Percentiles rank a stretch among this genome's conserved stretches.
These are phyloP conservation scores for Copidosoma floridanum DNA, from an alignment of 1,140 invertebrate species.

Conservation along the genomic window DNA sequence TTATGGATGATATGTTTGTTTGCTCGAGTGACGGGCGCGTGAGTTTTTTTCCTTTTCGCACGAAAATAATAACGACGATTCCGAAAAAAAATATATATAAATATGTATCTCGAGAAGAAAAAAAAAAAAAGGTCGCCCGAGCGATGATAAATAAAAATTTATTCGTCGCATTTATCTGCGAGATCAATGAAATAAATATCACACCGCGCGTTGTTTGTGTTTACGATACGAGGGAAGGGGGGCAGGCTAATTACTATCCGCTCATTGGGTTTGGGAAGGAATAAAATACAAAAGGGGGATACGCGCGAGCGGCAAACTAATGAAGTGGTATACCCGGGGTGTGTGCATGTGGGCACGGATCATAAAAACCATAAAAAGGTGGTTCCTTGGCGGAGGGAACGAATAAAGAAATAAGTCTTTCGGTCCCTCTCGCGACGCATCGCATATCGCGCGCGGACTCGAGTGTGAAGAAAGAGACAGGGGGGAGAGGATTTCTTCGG, in stretches of 20 bases:
- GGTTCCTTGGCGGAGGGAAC: slow-evolving; percentile 12
- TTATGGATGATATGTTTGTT: too few relatives aligned
- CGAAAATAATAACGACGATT: too few relatives aligned
- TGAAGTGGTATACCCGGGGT: slow-evolving; percentile 32
- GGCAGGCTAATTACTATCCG: slow-evolving; percentile 24
- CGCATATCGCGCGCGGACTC: too few relatives aligned
- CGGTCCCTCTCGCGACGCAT: too few relatives aligned
- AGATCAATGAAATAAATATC: slow-evolving; percentile 28
- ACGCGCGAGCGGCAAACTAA: slow-evolving; percentile 23
- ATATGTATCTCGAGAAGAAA: too few relatives aligned
- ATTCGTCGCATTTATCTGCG: slow-evolving; percentile 21
- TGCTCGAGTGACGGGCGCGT: too few relatives aligned
- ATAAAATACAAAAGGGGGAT: neutral
- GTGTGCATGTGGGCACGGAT: too few relatives aligned
- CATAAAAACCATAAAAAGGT: slow-evolving; percentile 31
- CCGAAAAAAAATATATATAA: too few relatives aligned
- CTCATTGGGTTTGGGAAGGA: slow-evolving; percentile 12
- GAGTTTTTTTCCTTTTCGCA: too few relatives aligned
- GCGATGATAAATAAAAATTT: slow-evolving; percentile 27
- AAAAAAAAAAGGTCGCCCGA: too few relatives aligned
- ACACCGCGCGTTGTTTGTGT: neutral
- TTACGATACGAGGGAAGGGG: slow-evolving; percentile 20
- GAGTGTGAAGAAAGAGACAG: slow-evolving; percentile 23
- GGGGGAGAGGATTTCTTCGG: slow-evolving; percentile 27
- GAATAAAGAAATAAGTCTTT: slow-evolving; percentile 37